Conservation (phyloP, 2,888 invertebrate genomes). For the Argynnis bischoffii region DNA sequence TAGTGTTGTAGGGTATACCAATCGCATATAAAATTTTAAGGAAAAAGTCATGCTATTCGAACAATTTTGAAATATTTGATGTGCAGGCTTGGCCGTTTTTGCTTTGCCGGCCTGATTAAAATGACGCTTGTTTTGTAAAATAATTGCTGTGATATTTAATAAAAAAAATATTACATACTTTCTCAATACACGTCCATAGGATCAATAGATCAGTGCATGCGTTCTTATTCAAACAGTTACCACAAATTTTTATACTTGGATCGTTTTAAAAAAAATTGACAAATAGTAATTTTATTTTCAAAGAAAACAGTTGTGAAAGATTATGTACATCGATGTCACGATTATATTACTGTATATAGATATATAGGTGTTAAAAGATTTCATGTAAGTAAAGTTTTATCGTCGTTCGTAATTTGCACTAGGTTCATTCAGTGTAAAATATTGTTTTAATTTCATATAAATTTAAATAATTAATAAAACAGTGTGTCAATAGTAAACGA, state of each 20-base stretch:
- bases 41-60: no score
- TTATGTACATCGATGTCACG: conserved; percentile 10
- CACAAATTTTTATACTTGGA: neutral
- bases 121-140: no score
- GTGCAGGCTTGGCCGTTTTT: no score
- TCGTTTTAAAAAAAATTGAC: neutral
- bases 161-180: no score
- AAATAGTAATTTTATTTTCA: neutral
- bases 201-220: neutral
- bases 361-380: conserved; percentile 24
- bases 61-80: no score
- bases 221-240: conserved; percentile 7
- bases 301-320: neutral
- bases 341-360: conserved; percentile 21
- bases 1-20: no score
- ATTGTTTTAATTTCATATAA: conserved; percentile 2
- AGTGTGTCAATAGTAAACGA: conserved; percentile 2
- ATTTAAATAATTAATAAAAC: conserved; percentile 1
- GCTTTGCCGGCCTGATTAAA: no score
- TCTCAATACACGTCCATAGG: conserved; percentile 1
- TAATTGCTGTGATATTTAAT: no score
- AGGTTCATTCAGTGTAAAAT: conserved; percentile 20
- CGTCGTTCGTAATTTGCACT: conserved; percentile 12
- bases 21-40: no score
- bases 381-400: conserved; percentile 24